Evolutionary conservation across 2,113 vertebrate species (phyloP).

Genomic region (Poecile atricapillus): DNA sequence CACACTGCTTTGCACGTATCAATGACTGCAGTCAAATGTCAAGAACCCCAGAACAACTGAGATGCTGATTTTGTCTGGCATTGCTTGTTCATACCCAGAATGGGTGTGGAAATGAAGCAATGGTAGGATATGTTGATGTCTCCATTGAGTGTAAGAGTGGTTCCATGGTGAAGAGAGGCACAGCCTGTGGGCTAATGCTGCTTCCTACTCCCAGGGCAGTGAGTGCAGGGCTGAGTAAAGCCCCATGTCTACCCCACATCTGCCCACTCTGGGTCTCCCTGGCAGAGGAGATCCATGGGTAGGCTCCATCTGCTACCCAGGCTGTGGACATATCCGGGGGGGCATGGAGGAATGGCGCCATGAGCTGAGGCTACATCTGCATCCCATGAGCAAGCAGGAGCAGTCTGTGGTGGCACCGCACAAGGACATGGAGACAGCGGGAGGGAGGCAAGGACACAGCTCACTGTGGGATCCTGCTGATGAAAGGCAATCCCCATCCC

Average conservation of each 20-base stretch:
- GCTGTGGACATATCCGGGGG: rapidly evolving
- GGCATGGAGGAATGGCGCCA: rapidly evolving
- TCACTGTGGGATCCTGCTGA: rapidly evolving
- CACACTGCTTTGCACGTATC: not conserved
- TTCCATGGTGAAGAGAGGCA: too few species aligned
- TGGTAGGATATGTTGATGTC: not conserved
- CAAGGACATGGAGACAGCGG: rapidly evolving
- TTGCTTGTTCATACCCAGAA: not conserved
- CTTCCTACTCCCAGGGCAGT: not conserved
- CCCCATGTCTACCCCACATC: too few species aligned
- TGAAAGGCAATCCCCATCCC: not conserved
- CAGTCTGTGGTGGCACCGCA: not conserved
- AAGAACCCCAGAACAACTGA: not conserved
- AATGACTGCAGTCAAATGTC: not conserved
- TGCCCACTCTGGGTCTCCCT: not conserved
- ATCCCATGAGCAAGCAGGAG: not conserved
- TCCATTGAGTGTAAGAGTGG: not conserved
- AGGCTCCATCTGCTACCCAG: not conserved
- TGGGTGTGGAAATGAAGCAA: not conserved
- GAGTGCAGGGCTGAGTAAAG: not conserved
- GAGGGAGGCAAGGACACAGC: not conserved
- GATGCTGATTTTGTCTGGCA: not conserved
- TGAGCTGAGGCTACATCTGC: not conserved
- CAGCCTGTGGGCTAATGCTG: not conserved
- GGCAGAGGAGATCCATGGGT: not conserved